Evolutionary conservation across 1,140 invertebrate genomes (phyloP), one percentile per base, ranked within the genome.

Genomic region (Lasioglossum albipes): DNA sequence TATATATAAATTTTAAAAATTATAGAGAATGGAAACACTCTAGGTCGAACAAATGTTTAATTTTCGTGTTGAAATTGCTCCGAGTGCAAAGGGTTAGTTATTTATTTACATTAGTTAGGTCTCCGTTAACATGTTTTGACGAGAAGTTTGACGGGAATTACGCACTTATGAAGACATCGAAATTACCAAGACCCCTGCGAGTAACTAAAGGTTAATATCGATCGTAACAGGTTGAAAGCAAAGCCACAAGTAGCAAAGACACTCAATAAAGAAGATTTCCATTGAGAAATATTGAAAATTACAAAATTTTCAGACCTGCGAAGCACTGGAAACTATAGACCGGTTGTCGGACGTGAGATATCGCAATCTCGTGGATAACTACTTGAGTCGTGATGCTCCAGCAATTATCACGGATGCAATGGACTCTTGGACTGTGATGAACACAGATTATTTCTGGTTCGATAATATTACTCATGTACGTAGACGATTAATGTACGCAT

Each of bases 361-460:
- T 89, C 94, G 95, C 70, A 94, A 94, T 67, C 93, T 97, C 0
- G 94, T 96, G 68, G 95, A 96, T 72, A 94, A 95, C 79, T 96
- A 96, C 86, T 91, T 97, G 0, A 94, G 94, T 61, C 92, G 95
- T 42, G 96, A 97, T 70, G 94, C 95, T 12, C 96, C 96, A 4
- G 95, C 96, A 1, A 96, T 97, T 59, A 95, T 97, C 10, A 95
- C 94, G 0, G 96, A 97, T 87, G 96, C 95, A 0, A 95, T 96
- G 93, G 94, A 94, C 49, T 94, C 95, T 61, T 97, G 96, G 96
- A 91, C 94, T 0, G 93, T 94, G 3, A 94, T 95, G 89, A 94
- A 95, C 61, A 94, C 91, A n/a, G 94, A 95, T 57, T 95, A 95
- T 78, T 95, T 96, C 52, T 96, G 95, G 93, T 94, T 97, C 52